A percentile compares a stretch with the other conserved stretches of the same genome.
These are phyloP conservation scores for Platygyra sinensis DNA, from an alignment of 64 coral and sea anemone genomes.

Conservation along the genomic window DNA sequence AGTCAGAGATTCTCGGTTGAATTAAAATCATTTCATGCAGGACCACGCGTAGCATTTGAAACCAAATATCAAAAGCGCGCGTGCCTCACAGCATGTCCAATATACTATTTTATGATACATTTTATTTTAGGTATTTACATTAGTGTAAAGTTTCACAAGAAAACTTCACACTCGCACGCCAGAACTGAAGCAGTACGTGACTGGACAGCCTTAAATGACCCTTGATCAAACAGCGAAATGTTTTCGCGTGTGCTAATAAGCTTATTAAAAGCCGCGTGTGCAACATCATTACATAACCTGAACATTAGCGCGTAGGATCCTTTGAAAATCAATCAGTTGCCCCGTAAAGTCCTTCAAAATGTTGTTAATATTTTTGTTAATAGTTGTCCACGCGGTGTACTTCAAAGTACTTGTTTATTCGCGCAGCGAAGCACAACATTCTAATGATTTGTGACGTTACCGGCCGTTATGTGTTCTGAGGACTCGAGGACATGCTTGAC, in stretches of 20 bases:
- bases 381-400: background rate
- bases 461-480: background rate
- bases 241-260: too few species aligned
- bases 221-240: too few species aligned
- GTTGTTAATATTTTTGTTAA: background rate
- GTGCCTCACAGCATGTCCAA: background rate
- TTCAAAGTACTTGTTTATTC: background rate
- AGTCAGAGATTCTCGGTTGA: too few species aligned
- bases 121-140: background rate
- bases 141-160: background rate
- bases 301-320: too few species aligned
- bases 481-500: background rate
- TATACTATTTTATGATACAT: background rate
- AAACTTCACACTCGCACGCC: background rate
- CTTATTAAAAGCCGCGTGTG: too few species aligned
- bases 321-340: too few species aligned
- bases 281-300: too few species aligned
- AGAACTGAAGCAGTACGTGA: background rate
- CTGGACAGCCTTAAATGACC: too few species aligned
- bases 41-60: background rate
- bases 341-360: too few species aligned
- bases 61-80: background rate
- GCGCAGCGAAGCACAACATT: background rate
- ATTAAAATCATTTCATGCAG: background rate
- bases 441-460: background rate